Base-by-base conservation (phyloP, 2,113 vertebrate genomes). In the Gulo gulo region DNA sequence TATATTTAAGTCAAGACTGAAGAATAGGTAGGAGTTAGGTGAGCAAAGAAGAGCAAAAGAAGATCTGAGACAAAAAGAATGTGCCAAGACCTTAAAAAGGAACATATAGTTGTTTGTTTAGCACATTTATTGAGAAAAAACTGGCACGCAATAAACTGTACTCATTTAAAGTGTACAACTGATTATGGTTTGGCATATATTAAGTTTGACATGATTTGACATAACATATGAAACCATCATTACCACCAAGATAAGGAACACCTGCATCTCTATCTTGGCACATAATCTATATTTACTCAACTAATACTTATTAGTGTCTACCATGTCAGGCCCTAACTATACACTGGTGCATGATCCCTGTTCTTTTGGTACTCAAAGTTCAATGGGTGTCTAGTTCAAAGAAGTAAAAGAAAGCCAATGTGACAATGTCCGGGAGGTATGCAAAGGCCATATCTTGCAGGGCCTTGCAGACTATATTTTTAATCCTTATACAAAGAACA, bases 211-310 rank as follows among this genome's bases (percentile, higher is more conserved):
- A 4, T 82, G 50, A 88, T 92, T 96, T 73, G 2, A 92, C 29
- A 91, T 45, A 88, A 87, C 24, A 79, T 23, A 52, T 82, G 55
- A 89, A 96, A 88, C 39, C 34, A 94, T 71, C 23, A 88, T 85
- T 31, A 87, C 67, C 86, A 76, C 31, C 14, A 36, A 88, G 61
- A 73, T 79, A 88, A 88, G 57, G 3, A 97, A 82, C 4, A 73
- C 36, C 92, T 55, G 29, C 47, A 92, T 81, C 83, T 96, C 78
- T 6, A 79, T 11, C n/a, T 45, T 94, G 78, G 34, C 11, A 82
- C 39, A 67, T 47, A 93, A 91, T 59, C 31, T 79, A 23, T 93
- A 97, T 63, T 93, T 95, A 89, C 23, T 78, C 31, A 61, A 78
- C 29, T 69, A 93, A 76, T 76, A 91, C 82, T 85, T 93, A 86